phyloP scores from a whole-genome alignment of 2,113 vertebrate genomes.

The Ailuropoda melanoleuca region DNA sequence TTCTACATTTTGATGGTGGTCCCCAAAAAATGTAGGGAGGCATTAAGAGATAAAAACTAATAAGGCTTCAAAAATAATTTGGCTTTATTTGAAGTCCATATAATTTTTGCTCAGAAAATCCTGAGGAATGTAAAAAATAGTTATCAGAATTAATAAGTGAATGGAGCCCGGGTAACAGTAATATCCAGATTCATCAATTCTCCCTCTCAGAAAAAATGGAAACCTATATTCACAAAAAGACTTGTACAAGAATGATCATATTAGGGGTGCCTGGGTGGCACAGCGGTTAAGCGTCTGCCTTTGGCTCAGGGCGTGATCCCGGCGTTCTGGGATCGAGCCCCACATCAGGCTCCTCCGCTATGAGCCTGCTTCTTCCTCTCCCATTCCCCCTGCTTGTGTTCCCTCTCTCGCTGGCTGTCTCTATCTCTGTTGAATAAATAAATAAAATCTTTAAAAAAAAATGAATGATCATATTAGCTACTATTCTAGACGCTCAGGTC shows the following conservation, averaged over 20 bases:
- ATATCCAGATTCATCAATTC: not conserved
- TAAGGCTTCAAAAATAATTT: not conserved
- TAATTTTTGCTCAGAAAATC: not conserved
- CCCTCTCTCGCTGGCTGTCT: no score
- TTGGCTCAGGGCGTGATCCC: no score
- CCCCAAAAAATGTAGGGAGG: not conserved
- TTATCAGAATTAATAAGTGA: not conserved
- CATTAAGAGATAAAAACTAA: not conserved
- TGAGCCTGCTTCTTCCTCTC: no score
- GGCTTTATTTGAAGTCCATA: not conserved
- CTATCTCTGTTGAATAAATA: no score
- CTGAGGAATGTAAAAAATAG: not conserved
- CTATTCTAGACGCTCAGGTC: not conserved
- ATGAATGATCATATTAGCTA: not conserved
- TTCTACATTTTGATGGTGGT: not conserved
- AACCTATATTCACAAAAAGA: not conserved
- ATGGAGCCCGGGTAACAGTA: not conserved
- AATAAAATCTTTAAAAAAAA: no score
- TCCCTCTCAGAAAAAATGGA: not conserved
- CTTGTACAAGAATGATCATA: not conserved
- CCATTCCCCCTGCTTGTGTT: no score
- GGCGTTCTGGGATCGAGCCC: no score
- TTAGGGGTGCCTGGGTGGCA: no score
- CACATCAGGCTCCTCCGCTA: no score
- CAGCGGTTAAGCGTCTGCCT: no score